Percentiles rank a stretch among this genome's conserved stretches.
Conservation (phyloP, 2,888 invertebrate genomes). For the Pollenia angustigena region DNA sequence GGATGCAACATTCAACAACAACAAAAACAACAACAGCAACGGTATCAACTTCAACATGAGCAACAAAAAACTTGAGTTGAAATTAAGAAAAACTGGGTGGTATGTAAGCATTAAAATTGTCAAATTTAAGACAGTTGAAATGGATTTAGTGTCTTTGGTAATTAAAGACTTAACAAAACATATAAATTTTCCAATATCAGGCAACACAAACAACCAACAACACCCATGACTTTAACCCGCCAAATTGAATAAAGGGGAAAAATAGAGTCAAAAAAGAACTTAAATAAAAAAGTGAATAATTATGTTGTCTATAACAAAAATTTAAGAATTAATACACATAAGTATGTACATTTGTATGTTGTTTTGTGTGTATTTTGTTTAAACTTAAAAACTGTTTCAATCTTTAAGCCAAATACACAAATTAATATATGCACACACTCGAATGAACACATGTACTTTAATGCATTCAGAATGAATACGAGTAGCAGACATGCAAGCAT, state of each 20-base stretch:
- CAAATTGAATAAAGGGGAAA: conserved; percentile 5
- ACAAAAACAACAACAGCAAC: conserved; percentile 18
- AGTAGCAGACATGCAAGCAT: conserved; percentile 42
- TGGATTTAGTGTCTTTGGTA: conserved; percentile 82
- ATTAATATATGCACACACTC: conserved; percentile 36
- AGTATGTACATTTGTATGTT: neutral
- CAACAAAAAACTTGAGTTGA: conserved; percentile 50
- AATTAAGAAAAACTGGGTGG: conserved; percentile 78
- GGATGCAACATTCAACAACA: conserved; percentile 34
- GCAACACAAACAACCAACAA: conserved; percentile 24
- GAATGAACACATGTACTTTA: conserved; percentile 59
- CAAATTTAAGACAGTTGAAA: conserved; percentile 82
- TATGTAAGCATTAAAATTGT: conserved; percentile 82
- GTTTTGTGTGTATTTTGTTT: neutral
- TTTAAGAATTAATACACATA: conserved; percentile 47
- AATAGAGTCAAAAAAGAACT: neutral
- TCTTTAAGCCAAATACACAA: conserved; percentile 60
- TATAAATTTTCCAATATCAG: conserved; percentile 71
- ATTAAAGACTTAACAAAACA: conserved; percentile 78
- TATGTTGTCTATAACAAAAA: conserved; percentile 35
- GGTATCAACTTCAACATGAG: neutral
- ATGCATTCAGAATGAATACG: conserved; percentile 43
- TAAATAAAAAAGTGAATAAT: conserved; percentile 5
- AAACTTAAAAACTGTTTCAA: conserved; percentile 59
- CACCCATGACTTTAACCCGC: conserved; percentile 33